Percentiles rank a stretch among this genome's conserved stretches.
phyloP scores from a whole-genome alignment of 2,888 invertebrate genomes.

The Perizoma flavofasciatum region DNA sequence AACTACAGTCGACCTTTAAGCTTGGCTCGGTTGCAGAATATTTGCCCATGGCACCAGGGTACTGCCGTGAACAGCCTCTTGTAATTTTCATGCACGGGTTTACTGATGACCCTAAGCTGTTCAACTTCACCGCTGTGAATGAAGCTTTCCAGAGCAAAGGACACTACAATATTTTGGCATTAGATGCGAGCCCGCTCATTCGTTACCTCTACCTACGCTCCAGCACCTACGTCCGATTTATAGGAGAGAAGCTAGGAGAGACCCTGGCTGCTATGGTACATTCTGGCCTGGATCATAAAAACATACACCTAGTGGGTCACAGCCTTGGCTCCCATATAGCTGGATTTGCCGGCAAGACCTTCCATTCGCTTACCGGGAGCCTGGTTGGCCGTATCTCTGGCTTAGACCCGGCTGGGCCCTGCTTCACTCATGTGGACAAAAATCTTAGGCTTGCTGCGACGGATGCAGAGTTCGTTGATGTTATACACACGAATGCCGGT shows the following conservation, averaged over 20 bases:
- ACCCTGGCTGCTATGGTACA: slow-evolving; percentile 56
- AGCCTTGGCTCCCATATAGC: slow-evolving; percentile 73
- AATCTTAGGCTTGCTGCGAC: slow-evolving; percentile 50
- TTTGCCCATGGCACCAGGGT: slow-evolving; percentile 45
- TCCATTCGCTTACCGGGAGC: slow-evolving; percentile 53
- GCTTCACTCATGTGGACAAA: slow-evolving; percentile 61
- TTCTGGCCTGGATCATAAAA: slow-evolving; percentile 58
- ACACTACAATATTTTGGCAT: slow-evolving; percentile 60
- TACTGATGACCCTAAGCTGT: slow-evolving; percentile 62
- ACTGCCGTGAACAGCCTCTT: slow-evolving; percentile 46
- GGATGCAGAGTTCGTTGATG: slow-evolving; percentile 68
- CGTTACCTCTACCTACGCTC: slow-evolving; percentile 68
- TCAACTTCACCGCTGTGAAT: slow-evolving; percentile 52
- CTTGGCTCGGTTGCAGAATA: slow-evolving; percentile 49
- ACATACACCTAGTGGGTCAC: slow-evolving; percentile 73
- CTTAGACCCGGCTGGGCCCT: slow-evolving; percentile 75
- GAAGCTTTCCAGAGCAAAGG: slow-evolving; percentile 47
- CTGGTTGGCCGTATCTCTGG: slow-evolving; percentile 63
- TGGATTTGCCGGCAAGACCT: slow-evolving; percentile 65
- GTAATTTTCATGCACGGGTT: slow-evolving; percentile 71
- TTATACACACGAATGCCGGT: slow-evolving; percentile 66
- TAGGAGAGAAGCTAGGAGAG: slow-evolving; percentile 64
- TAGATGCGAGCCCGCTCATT: slow-evolving; percentile 74
- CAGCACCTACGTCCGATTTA: slow-evolving; percentile 67
- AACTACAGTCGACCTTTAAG: slow-evolving; percentile 48